Conservation (phyloP, 2,888 invertebrate genomes). For the Gisinianus flammeolus region DNA sequence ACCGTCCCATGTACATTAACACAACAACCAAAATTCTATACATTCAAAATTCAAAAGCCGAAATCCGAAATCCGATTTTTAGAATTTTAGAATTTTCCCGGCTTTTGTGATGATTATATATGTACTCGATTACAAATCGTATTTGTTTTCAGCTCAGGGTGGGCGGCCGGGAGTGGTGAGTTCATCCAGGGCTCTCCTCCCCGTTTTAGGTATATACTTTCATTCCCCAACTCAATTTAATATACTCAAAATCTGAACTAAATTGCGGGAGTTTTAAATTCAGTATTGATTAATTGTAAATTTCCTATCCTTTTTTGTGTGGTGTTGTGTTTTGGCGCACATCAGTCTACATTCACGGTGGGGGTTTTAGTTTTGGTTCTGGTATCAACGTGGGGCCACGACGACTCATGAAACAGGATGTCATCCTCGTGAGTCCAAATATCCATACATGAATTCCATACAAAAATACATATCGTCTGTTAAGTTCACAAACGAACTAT, state of each 20-base stretch:
- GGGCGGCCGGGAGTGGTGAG: neutral
- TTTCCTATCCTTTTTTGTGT: neutral
- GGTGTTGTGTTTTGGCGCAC: too few species aligned
- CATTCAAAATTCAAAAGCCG: too few species aligned
- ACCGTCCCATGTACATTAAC: slow-evolving; percentile 50
- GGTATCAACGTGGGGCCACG: slow-evolving; percentile 66
- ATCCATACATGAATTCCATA: neutral
- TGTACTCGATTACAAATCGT: neutral
- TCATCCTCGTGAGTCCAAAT: slow-evolving; percentile 64
- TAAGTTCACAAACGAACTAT: neutral
- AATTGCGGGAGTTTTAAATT: neutral
- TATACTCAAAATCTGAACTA: neutral
- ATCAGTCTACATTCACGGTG: slow-evolving; percentile 73
- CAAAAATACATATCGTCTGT: too few species aligned
- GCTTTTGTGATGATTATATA: too few species aligned
- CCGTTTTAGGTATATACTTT: slow-evolving; percentile 64
- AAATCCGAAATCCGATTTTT: too few species aligned
- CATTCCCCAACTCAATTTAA: too few species aligned
- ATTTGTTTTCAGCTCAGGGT: slow-evolving; percentile 18
- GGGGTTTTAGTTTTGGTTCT: slow-evolving; percentile 73
- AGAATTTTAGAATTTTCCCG: too few species aligned
- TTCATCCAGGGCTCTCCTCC: slow-evolving; percentile 62
- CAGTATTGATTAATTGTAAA: neutral
- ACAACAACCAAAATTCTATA: too few species aligned
- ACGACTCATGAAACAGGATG: slow-evolving; percentile 69